phyloP scores from a whole-genome alignment of 2,113 vertebrate species.

The Hippocampus mohnikei region DNA sequence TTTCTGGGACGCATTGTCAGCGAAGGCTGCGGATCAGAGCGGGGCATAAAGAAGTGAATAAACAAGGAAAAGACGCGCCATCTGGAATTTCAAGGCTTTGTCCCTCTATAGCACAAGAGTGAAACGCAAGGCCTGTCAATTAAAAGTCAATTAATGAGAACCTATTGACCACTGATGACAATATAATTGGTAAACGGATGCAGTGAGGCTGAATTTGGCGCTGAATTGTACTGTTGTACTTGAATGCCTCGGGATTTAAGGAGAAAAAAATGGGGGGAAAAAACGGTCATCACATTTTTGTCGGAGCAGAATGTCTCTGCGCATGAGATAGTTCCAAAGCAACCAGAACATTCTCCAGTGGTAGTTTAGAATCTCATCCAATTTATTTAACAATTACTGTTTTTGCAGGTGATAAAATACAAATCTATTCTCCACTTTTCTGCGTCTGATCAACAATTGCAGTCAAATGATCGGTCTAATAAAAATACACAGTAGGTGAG shows the following conservation, averaged over 20 bases:
- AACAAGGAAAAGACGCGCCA: too few species aligned
- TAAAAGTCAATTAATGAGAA: neutral
- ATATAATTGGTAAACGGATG: slow-evolving; percentile 7
- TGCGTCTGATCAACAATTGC: neutral
- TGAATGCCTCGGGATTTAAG: slow-evolving; percentile 15
- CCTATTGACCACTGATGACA: neutral
- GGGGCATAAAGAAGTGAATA: too few species aligned
- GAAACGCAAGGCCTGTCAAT: too few species aligned
- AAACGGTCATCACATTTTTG: neutral
- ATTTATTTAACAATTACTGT: neutral
- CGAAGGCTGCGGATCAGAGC: too few species aligned
- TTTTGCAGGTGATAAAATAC: neutral
- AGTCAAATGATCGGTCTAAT: neutral
- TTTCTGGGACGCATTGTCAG: too few species aligned
- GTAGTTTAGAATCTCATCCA: neutral
- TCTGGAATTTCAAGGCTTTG: too few species aligned
- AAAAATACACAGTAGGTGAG: neutral
- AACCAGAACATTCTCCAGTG: neutral
- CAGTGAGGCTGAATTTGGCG: neutral
- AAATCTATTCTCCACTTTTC: neutral
- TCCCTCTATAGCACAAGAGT: too few species aligned
- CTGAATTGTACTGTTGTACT: slow-evolving; percentile 20
- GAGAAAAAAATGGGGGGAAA: neutral
- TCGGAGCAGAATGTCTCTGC: neutral
- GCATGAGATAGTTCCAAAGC: neutral